Evolutionary conservation across 2,888 invertebrate genomes (phyloP), one percentile per base, ranked within the genome.

Genomic region (Tromatobia lineatoria): DNA sequence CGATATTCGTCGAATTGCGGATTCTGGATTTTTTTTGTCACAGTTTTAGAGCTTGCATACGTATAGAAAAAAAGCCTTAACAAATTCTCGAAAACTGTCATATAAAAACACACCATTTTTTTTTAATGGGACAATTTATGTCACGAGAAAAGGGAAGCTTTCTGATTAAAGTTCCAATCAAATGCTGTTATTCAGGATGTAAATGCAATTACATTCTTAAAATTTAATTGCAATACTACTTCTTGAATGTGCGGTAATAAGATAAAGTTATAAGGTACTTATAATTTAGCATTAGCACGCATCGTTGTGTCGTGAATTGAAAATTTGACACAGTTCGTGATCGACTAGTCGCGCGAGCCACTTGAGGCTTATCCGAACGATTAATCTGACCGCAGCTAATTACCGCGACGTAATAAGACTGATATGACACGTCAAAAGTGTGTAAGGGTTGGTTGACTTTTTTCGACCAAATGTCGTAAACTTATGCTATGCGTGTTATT

Each of bases 311-410:
- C 18, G 8, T 1, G 13, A 61, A 47, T 20, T 25, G 45, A 18
- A 13, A 20, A 57, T 42, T 45, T 1, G n/a, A 61, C 8, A 29
- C n/a, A 59, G 59, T 74, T 74, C 61, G 47, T 74, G 61, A 57
- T 18, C 7, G 15, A 61, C 18, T 61, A n/a, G 59, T 61, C 61
- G 47, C 20, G 18, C 61, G 34, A 50, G 11, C 47, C 7, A 8
- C 61, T 61, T 34, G 47, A 13, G 29, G 29, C 20, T 74, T 77
- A 77, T 82, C 76, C 11, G 42, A 54, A 45, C 67, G 66, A 73
- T 73, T 82, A 82, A 82, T 77, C 76, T 73, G 59, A 20, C 13
- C 29, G 59, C 18, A 20, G 61, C 18, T 74, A 74, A 78, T 78
- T 82, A 78, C 69, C 67, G 47, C 47, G 42, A 67, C 38, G 59